Evolutionary conservation across 2,113 vertebrate genomes (phyloP).

Genomic region (Isurus oxyrinchus): DNA sequence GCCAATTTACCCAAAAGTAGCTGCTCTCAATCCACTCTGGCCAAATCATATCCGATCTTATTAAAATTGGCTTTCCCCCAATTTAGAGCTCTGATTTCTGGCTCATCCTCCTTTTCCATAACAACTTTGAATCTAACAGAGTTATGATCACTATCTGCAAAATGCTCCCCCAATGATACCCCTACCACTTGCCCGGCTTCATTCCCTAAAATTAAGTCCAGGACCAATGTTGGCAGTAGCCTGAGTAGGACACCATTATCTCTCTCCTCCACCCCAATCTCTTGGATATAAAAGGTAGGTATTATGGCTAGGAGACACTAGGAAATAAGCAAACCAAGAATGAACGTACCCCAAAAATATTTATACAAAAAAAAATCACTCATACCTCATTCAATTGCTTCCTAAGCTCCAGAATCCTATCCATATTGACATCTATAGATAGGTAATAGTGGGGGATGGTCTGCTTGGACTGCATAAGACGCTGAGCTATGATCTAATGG

Average conservation of each 20-base stretch:
- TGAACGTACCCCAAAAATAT: neutral
- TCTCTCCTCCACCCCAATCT: neutral
- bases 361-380: neutral
- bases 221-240: neutral
- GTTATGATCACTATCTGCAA: no score
- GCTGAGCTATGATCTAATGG: conserved; percentile 86
- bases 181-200: no score
- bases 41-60: no score
- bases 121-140: no score
- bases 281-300: neutral
- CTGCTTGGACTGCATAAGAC: conserved; percentile 93
- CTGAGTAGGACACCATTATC: neutral
- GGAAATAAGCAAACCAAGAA: neutral
- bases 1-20: no score
- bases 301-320: neutral
- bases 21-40: no score
- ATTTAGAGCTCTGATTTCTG: no score
- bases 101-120: no score
- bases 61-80: no score
- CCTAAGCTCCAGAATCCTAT: conserved; percentile 77
- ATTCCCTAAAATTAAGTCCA: no score
- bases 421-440: conserved; percentile 91
- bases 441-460: conserved; percentile 98
- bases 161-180: no score
- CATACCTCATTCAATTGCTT: conserved; percentile 86